Conservation (phyloP, 2,113 vertebrate species). For the Alligator sinensis region DNA sequence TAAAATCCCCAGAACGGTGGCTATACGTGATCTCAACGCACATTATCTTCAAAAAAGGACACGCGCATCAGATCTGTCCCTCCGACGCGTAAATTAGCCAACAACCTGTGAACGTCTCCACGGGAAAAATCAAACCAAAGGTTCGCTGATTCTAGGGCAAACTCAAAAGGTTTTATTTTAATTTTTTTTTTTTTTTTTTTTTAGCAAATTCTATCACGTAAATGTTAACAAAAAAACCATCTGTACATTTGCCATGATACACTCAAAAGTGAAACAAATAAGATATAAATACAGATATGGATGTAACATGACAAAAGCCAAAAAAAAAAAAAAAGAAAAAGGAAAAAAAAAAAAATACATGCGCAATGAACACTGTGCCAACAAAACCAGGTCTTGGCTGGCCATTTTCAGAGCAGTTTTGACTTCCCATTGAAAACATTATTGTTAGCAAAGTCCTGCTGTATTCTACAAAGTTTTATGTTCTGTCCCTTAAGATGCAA, state of each 20-base stretch:
- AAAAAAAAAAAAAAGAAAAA: slow-evolving; percentile 67
- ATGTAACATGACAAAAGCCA: slow-evolving; percentile 88
- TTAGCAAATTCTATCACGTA: slow-evolving; percentile 97
- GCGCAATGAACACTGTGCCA: slow-evolving; percentile 84
- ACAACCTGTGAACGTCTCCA: background rate
- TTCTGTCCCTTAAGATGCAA: slow-evolving; percentile 73
- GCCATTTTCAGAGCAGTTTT: slow-evolving; percentile 62
- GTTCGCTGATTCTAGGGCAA: slow-evolving; percentile 92
- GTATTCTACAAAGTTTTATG: slow-evolving; percentile 76
- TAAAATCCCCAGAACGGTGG: background rate
- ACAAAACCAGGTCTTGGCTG: slow-evolving; percentile 72
- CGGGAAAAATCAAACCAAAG: slow-evolving; percentile 49
- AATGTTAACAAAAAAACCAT: slow-evolving; percentile 90
- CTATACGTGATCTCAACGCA: background rate
- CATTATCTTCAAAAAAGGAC: background rate
- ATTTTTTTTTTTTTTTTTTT: slow-evolving; percentile 73
- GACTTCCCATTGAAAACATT: slow-evolving; percentile 76
- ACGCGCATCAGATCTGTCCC: background rate
- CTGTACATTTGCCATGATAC: slow-evolving; percentile 94
- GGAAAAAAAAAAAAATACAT: slow-evolving; percentile 80
- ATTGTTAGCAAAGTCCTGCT: slow-evolving; percentile 75
- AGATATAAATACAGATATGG: slow-evolving; percentile 95
- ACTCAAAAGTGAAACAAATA: slow-evolving; percentile 88
- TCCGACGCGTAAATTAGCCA: background rate
- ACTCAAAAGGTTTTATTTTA: slow-evolving; percentile 84